Conservation (phyloP, 2,797 vertebrate genomes). For the Pachyuromys duprasi region DNA sequence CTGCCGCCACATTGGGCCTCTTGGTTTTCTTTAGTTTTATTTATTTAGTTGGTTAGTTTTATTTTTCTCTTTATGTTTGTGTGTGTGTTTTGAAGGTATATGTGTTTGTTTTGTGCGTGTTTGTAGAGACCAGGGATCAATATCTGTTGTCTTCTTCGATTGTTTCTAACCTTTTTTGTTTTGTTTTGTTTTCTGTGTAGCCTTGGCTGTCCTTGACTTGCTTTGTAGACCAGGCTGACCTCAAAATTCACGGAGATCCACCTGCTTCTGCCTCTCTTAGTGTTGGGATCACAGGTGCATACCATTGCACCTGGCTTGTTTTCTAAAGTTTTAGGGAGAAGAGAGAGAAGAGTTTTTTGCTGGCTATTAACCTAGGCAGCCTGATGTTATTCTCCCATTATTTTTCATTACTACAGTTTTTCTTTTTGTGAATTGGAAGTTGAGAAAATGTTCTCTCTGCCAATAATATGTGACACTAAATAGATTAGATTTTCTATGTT, state of each 20-base stretch:
- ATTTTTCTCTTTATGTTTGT: neutral
- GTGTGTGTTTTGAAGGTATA: neutral
- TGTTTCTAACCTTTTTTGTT: neutral
- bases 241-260: no score
- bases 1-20: neutral
- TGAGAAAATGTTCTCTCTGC: constrained; percentile 51
- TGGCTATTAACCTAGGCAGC: neutral
- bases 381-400: constrained; percentile 26
- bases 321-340: neutral
- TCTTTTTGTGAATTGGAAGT: constrained; percentile 49
- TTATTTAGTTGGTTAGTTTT: neutral
- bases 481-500: constrained; percentile 56
- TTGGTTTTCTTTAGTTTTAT: neutral
- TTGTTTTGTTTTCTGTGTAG: no score
- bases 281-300: no score
- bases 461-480: constrained; percentile 38
- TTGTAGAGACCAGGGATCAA: neutral
- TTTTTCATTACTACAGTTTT: neutral
- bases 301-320: neutral
- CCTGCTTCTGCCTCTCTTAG: no score
- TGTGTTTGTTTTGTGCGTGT: neutral
- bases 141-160: neutral
- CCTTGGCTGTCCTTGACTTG: no score
- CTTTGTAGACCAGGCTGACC: no score
- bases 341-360: neutral